These are phyloP conservation scores for Hymenochirus boettgeri DNA, from an alignment of 2,113 vertebrate genomes.

Conservation along the genomic window DNA sequence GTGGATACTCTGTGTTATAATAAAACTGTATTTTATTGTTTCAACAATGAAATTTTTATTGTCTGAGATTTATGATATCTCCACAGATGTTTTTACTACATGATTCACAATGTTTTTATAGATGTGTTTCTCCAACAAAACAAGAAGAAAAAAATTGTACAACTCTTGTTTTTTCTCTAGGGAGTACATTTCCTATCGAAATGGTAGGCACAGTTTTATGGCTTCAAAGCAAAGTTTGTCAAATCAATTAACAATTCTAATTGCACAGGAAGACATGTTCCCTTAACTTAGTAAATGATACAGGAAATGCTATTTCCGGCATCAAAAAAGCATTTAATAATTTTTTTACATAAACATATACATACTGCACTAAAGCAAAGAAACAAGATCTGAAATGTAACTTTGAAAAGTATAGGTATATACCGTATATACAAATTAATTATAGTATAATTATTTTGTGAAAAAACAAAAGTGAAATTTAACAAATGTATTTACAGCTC, in stretches of 20 bases:
- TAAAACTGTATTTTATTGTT: slow-evolving; percentile 98
- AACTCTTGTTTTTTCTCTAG: slow-evolving; percentile 76
- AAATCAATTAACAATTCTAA: slow-evolving; percentile 99
- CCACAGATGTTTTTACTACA: slow-evolving; percentile 95
- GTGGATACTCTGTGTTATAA: slow-evolving; percentile 96
- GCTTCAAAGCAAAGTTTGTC: slow-evolving; percentile 98
- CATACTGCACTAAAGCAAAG: too few species aligned
- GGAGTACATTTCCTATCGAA: slow-evolving; percentile 93
- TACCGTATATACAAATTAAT: too few species aligned
- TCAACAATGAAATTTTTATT: slow-evolving; percentile 98
- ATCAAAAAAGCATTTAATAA: too few species aligned
- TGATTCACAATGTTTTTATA: slow-evolving; percentile 88
- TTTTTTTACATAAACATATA: too few species aligned
- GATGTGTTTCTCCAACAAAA: slow-evolving; percentile 90
- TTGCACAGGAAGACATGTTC: slow-evolving; percentile 97
- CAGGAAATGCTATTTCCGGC: slow-evolving; percentile 86
- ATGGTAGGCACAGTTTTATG: slow-evolving; percentile 99
- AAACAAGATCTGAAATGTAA: too few species aligned
- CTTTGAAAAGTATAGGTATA: too few species aligned
- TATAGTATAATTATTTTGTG: too few species aligned
- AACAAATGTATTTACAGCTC: too few species aligned
- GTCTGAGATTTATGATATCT: slow-evolving; percentile 97
- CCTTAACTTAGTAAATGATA: slow-evolving; percentile 94
- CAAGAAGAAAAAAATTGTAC: slow-evolving; percentile 83
- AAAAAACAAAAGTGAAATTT: too few species aligned